Evolutionary conservation across 2,113 vertebrate species (phyloP), one percentile per base, ranked within the genome.

Genomic region (Bothrops jararaca): DNA sequence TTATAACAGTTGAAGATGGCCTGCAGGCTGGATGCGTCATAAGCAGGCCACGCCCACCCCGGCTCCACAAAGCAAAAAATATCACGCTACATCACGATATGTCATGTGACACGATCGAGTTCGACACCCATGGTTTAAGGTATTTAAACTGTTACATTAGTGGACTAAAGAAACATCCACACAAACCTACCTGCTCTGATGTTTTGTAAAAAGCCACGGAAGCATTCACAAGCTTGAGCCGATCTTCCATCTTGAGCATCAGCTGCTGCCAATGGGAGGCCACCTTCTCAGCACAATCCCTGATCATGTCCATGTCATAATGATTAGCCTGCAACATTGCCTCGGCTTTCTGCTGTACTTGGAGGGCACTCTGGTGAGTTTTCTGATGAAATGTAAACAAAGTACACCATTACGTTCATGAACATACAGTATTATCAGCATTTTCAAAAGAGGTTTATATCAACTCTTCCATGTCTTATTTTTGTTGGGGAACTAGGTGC

Each of bases 161-260:
- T 39, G 18, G 64, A 42, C 85, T n/a, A 64, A 9, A 24, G 2
- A 69, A 23, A 29, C 24, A 52, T 39, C 0, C 0, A 0, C 91
- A 50, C 15, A 60, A 64, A 90, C 90, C 20, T 95, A 99, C 99
- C 98, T 99, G 99, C 94, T 99, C 99, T 0, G 99, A 99, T 20
- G 99, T 99, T 96, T 99, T 99, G 96, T 99, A 99, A 96, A 99
- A 99, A 96, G 99, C 99, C 88, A 99, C 99, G 0, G 99, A 99
- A 4, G 99, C 99, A 0, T 99, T 99, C 95, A 99, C 99, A n/a
- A 99, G 98, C 96, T 99, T 99, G 90, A 99, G 98, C 50, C 99
- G 98, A 94, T 99, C 99, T 95, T 99, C 99, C 99, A 99, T 99
- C 97, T 99, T 99, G 88, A 99, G 98, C 99, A 99, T 99, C 93